phyloP scores from a whole-genome alignment of 1,140 invertebrate genomes.

The Calephelis nemesis region DNA sequence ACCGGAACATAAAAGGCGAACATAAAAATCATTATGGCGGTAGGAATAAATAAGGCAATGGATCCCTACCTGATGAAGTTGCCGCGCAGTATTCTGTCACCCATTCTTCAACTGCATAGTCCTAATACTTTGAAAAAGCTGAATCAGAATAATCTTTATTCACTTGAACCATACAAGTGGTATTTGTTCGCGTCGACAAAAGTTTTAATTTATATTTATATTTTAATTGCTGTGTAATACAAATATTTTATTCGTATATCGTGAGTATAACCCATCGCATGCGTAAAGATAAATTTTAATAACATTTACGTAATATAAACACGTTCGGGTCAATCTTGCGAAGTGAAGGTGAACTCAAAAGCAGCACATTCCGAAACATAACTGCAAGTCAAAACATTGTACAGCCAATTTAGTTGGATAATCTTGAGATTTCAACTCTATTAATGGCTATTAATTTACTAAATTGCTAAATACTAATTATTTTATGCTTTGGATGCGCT shows the following conservation, averaged over 20 bases:
- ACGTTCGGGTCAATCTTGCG: constrained; percentile 10
- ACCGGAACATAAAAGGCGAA: too few relatives aligned
- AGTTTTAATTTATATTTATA: too few relatives aligned
- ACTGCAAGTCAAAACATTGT: background rate
- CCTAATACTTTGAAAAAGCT: too few relatives aligned
- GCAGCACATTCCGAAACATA: background rate
- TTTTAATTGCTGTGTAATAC: too few relatives aligned
- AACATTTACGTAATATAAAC: constrained; percentile 3
- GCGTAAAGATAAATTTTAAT: constrained; percentile 2
- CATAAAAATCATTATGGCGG: too few relatives aligned
- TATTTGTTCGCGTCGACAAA: too few relatives aligned
- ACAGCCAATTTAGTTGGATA: constrained; percentile 13
- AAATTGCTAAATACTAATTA: background rate
- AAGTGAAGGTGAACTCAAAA: constrained; percentile 18
- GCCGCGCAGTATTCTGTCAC: too few relatives aligned
- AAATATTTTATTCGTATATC: constrained; percentile 11
- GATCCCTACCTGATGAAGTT: too few relatives aligned
- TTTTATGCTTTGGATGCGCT: background rate
- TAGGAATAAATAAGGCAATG: too few relatives aligned
- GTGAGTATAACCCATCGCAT: constrained; percentile 1
- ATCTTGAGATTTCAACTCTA: background rate
- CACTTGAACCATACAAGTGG: too few relatives aligned
- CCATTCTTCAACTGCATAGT: too few relatives aligned
- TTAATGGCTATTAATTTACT: background rate
- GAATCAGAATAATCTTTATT: too few relatives aligned